Conservation (phyloP, 2,797 vertebrate genomes). For the Dipus sagitta region DNA sequence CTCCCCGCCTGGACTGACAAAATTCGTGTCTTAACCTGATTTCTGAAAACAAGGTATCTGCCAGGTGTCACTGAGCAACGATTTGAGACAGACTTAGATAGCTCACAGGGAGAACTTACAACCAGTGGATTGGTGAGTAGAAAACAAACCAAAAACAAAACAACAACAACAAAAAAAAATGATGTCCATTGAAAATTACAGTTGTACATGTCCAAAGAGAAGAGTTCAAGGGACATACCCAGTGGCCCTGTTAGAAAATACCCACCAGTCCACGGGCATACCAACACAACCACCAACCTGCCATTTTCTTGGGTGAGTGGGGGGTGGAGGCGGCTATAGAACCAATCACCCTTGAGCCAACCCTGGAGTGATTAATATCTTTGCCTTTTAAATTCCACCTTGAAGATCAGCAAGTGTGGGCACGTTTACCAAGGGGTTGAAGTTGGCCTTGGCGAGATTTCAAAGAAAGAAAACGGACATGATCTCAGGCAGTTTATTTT, state of each 20-base stretch:
- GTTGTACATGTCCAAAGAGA: not conserved
- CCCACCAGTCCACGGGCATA: not conserved
- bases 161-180: not conserved
- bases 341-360: not conserved
- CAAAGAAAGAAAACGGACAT: not conserved
- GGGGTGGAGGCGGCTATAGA: not conserved
- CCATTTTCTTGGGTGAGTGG: not conserved
- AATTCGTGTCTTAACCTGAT: not conserved
- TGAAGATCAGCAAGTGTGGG: conserved; percentile 1
- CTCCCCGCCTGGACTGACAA: not conserved
- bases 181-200: not conserved
- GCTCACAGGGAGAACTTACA: not conserved
- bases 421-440: not conserved
- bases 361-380: not conserved
- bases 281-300: too few relatives aligned
- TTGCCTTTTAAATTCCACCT: not conserved
- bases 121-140: not conserved
- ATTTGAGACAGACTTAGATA: not conserved
- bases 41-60: not conserved
- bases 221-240: not conserved
- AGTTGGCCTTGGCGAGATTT: conserved; percentile 11
- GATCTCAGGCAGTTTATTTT: conserved; percentile 72
- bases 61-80: not conserved
- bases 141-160: not conserved
- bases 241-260: not conserved